Percentiles rank a stretch among this genome's conserved stretches.
These are phyloP conservation scores for Acropternis orthonyx DNA, from an alignment of 2,797 vertebrate species.

Conservation along the genomic window DNA sequence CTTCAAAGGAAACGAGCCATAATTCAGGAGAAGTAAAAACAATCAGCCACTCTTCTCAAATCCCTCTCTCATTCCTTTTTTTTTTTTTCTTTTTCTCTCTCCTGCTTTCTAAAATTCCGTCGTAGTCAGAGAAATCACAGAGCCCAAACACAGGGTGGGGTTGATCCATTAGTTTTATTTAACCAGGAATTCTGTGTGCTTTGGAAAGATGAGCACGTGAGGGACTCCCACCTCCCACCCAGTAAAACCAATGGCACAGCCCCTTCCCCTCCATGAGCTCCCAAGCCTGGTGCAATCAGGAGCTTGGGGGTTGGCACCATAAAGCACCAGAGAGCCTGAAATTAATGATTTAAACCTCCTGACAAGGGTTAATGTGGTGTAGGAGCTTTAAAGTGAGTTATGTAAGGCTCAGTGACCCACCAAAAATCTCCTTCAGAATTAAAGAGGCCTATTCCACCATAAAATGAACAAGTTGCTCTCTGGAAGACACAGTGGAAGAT, in stretches of 20 bases:
- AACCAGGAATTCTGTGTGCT: not conserved
- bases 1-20: not conserved
- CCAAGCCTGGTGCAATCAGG: not conserved
- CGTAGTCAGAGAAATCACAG: not conserved
- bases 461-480: not conserved
- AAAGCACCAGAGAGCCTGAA: fast-evolving
- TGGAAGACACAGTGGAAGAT: not conserved
- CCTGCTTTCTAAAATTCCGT: not conserved
- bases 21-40: not conserved
- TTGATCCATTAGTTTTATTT: not conserved
- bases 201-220: not conserved
- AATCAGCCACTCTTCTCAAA: slow-evolving; percentile 2
- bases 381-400: not conserved
- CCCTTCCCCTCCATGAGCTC: not conserved
- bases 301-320: not conserved
- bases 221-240: not conserved
- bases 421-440: not conserved
- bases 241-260: not conserved
- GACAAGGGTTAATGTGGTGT: not conserved
- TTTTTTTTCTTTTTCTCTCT: no score
- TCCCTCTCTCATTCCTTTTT: not conserved
- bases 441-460: not conserved
- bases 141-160: not conserved
- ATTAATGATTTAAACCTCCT: not conserved
- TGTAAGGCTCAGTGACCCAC: no score